Evolutionary conservation across 2,888 invertebrate genomes (phyloP).

Genomic region (Amiota communis): DNA sequence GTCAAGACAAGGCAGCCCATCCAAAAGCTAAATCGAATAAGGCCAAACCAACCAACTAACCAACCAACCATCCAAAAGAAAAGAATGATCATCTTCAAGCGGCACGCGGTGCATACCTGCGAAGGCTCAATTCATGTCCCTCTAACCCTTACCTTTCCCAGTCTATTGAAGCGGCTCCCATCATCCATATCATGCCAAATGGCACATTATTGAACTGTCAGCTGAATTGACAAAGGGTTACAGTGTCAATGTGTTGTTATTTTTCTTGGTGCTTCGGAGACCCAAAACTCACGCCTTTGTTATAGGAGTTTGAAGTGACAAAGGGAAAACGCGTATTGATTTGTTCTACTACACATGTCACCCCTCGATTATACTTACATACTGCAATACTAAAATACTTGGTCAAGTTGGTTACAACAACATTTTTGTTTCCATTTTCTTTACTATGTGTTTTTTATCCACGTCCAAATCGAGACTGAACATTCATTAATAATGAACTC

Average conservation of each 20-base stretch:
- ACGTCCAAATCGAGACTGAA: conserved; percentile 31
- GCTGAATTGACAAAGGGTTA: conserved; percentile 66
- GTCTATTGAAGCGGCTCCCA: conserved; percentile 5
- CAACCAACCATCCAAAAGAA: conserved; percentile 40
- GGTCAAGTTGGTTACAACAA: conserved; percentile 28
- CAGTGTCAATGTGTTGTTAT: conserved; percentile 49
- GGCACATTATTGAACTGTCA: conserved; percentile 68
- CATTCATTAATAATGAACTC: conserved; percentile 47
- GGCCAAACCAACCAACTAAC: conserved; percentile 11
- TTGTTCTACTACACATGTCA: neutral
- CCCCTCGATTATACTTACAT: neutral
- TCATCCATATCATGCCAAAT: conserved; percentile 48
- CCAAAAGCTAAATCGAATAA: neutral
- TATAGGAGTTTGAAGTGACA: no score
- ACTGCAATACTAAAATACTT: conserved; percentile 32
- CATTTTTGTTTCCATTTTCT: conserved; percentile 9
- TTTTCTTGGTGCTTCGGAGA: conserved; percentile 36
- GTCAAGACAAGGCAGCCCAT: conserved; percentile 30
- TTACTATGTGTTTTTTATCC: conserved; percentile 33
- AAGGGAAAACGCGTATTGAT: no score
- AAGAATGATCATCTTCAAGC: conserved; percentile 21
- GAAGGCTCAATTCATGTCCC: conserved; percentile 29
- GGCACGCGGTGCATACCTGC: neutral
- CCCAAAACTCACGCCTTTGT: no score
- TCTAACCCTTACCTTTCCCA: conserved; percentile 30